Conservation (phyloP, 2,888 invertebrate species). For the Rambutsinella grinnellia region DNA sequence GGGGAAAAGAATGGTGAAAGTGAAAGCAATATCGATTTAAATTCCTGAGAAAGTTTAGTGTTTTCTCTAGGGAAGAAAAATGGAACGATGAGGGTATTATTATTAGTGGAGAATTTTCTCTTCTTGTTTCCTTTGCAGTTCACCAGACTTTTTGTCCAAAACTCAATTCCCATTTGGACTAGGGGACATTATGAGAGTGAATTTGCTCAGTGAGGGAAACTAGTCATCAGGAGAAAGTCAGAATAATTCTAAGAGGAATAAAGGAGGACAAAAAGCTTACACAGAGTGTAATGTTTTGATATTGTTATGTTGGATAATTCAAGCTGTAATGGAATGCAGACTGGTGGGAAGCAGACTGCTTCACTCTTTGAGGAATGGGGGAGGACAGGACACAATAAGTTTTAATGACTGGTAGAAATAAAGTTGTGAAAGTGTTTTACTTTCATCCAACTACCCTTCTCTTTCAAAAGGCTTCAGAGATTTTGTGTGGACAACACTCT, state of each 20-base stretch:
- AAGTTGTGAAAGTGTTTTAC: conserved; percentile 34
- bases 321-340: not conserved
- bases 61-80: conserved; percentile 37
- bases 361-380: conserved; percentile 16
- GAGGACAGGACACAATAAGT: conserved; percentile 46
- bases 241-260: too few species aligned
- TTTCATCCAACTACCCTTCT: too few species aligned
- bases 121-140: too few species aligned
- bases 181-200: too few species aligned
- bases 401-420: conserved; percentile 42
- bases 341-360: too few species aligned
- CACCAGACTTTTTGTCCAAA: too few species aligned
- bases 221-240: too few species aligned
- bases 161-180: too few species aligned
- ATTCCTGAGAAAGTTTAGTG: conserved; percentile 45
- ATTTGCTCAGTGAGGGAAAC: too few species aligned
- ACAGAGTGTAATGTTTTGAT: too few species aligned
- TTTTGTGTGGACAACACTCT: too few species aligned
- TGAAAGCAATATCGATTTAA: conserved; percentile 50
- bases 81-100: conserved; percentile 42
- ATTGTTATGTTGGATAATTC: not conserved
- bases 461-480: too few species aligned
- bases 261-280: not conserved
- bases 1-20: conserved; percentile 40
- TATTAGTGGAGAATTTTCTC: conserved; percentile 17